Evolutionary conservation across 2,113 vertebrate genomes (phyloP).

Genomic region (Dasyornis broadbenti): DNA sequence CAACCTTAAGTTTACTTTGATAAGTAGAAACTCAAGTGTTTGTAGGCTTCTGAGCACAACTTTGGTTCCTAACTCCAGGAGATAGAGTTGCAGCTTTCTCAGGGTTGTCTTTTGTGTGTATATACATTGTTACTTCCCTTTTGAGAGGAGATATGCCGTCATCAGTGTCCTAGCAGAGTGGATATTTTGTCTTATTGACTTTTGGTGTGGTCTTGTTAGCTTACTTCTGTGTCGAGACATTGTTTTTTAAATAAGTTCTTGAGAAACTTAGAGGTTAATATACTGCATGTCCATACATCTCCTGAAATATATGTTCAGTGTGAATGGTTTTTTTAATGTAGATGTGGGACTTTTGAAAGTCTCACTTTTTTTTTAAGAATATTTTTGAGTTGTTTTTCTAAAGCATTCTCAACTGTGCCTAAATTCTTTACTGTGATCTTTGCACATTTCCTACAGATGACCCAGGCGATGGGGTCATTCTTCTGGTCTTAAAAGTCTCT

Average conservation of each 20-base stretch:
- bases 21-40: not conserved
- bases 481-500: not conserved
- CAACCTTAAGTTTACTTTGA: not conserved
- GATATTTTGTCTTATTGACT: not conserved
- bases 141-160: not conserved
- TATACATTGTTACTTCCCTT: not conserved
- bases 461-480: not conserved
- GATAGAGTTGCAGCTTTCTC: not conserved
- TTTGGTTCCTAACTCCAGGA: not conserved
- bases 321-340: not conserved
- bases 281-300: not conserved
- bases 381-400: not conserved
- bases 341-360: not conserved
- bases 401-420: not conserved
- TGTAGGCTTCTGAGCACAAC: not conserved
- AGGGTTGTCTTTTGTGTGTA: not conserved
- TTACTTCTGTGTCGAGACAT: not conserved
- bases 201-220: not conserved
- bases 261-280: not conserved
- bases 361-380: not conserved
- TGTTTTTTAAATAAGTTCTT: not conserved
- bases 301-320: not conserved
- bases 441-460: not conserved
- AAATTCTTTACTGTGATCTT: not conserved
- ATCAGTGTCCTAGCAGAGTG: not conserved